Evolutionary conservation across 1,140 invertebrate genomes (phyloP), one percentile per base, ranked within the genome.

Genomic region (Teleopsis dalmanni): DNA sequence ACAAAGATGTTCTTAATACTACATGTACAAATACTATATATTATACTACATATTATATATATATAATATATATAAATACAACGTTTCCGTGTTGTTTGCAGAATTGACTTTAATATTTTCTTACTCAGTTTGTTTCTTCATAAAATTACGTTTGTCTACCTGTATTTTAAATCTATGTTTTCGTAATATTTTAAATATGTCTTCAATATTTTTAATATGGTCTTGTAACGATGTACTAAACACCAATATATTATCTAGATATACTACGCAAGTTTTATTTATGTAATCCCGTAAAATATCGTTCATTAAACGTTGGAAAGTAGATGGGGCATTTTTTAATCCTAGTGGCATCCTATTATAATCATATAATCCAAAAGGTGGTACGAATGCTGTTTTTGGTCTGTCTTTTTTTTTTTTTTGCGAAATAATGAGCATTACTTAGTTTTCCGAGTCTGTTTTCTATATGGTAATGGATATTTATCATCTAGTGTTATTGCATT

Each of bases 141-240:
- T n/a, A 57, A 76, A 76, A 47, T 72, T 60, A 47, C 72, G 76
- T 59, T 77, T 76, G n/a, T 64, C 59, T 1, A 68, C 66, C 56
- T 76, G 65, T 18, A 75, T 25, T 57, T 74, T 73, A 22, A 76
- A 53, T 41, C 47, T 42, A 31, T 36, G 14, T 11, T 11, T 27
- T 41, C 18, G 9, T 10, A 41, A 21, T 41, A 16, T 16, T 22
- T 40, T 25, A 25, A 48, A 34, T 22, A 41, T 41, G 18, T 16
- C 11, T 8, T 27, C 38, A 8, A 46, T 41, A 22, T 38, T 21
- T 21, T 53, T 25, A 25, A 49, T 29, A 18, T 47, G 51, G 18
- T 48, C 48, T 38, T 51, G 16, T n/a, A 48, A 22, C 9, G 51
- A 53, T 18, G 51, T 53, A 29, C 35, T 44, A 26, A 56, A 56